Percentiles rank a stretch among this genome's conserved stretches.
phyloP scores from a whole-genome alignment of 2,888 invertebrate genomes.

The Eupithecia dodoneata region DNA sequence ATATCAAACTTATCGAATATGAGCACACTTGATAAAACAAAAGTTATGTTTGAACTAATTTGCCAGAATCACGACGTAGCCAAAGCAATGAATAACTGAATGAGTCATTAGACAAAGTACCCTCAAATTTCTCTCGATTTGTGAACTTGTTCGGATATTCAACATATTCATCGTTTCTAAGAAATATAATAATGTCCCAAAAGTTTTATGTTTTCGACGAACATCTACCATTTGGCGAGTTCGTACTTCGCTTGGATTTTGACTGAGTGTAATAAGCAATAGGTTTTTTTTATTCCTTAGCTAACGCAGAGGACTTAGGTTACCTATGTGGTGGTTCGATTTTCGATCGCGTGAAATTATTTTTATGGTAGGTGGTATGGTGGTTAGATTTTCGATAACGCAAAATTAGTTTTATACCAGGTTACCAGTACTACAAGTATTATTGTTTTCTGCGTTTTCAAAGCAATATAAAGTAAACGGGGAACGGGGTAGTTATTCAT shows the following conservation, averaged over 20 bases:
- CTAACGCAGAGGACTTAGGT: too few relatives aligned
- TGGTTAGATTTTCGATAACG: too few relatives aligned
- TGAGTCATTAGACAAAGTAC: constrained; percentile 27
- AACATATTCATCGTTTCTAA: not conserved
- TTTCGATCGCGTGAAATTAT: too few relatives aligned
- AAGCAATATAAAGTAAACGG: too few relatives aligned
- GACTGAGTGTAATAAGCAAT: not conserved
- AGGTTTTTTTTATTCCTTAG: not conserved
- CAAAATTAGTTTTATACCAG: too few relatives aligned
- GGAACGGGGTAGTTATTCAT: not conserved
- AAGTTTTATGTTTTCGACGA: too few relatives aligned
- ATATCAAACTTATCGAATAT: not conserved
- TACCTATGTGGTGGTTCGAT: too few relatives aligned
- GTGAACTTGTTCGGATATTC: constrained; percentile 10
- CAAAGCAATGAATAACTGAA: constrained; percentile 6
- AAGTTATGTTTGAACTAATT: not conserved
- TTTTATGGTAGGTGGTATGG: too few relatives aligned
- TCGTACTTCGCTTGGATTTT: not conserved
- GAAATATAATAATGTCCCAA: too few relatives aligned
- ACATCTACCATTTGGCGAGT: too few relatives aligned
- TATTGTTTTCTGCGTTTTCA: too few relatives aligned
- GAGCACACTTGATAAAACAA: not conserved
- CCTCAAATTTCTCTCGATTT: constrained; percentile 22
- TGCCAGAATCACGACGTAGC: not conserved
- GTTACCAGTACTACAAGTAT: too few relatives aligned